phyloP scores from a whole-genome alignment of 2,888 invertebrate species.

The Polia nebulosa region DNA sequence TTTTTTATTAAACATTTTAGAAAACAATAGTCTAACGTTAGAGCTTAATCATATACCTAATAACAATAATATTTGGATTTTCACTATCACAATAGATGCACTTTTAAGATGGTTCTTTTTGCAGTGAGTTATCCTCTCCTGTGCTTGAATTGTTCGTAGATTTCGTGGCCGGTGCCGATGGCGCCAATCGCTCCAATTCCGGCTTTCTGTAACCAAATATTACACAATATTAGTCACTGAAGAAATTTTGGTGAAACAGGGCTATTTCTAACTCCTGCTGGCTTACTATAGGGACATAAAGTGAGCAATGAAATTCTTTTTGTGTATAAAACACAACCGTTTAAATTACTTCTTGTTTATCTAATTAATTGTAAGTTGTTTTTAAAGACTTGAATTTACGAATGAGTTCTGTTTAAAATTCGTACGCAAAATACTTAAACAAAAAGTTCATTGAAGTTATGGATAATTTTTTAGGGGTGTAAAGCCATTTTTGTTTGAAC shows the following conservation, averaged over 20 bases:
- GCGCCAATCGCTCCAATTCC: slow-evolving; percentile 66
- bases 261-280: neutral
- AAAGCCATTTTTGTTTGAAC: neutral
- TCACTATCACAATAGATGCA: neutral
- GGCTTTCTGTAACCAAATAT: slow-evolving; percentile 66
- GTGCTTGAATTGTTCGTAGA: slow-evolving; percentile 65
- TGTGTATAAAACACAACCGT: neutral
- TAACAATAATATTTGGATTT: slow-evolving; percentile 20
- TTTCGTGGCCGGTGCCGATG: slow-evolving; percentile 66
- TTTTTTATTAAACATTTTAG: slow-evolving; percentile 21
- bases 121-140: slow-evolving; percentile 30
- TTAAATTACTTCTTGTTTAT: neutral
- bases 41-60: neutral
- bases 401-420: neutral
- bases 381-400: neutral
- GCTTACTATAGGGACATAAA: neutral
- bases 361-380: neutral
- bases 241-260: neutral
- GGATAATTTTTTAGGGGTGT: no score
- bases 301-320: neutral
- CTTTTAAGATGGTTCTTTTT: neutral
- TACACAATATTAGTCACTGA: neutral
- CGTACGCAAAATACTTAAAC: no score
- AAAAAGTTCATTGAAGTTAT: neutral
- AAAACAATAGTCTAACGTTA: neutral